Conservation (phyloP, 2,888 invertebrate species). For the Thelaira solivaga region DNA sequence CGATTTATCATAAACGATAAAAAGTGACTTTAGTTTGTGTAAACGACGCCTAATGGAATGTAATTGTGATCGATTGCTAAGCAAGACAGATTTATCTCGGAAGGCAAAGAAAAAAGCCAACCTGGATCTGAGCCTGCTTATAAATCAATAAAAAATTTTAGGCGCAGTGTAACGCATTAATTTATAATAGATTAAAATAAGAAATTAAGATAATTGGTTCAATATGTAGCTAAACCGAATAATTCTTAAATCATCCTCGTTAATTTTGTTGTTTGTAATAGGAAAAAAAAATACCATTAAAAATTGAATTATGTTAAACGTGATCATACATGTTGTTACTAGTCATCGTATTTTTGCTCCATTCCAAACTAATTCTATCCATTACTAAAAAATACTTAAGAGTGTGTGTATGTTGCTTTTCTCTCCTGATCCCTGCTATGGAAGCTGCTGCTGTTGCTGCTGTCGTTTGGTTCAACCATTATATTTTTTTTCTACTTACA, state of each 20-base stretch:
- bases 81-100: too few relatives aligned
- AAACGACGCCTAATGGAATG: too few relatives aligned
- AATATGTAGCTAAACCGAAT: background rate
- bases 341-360: slow-evolving; percentile 26
- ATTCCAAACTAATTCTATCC: background rate
- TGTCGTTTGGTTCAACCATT: too few relatives aligned
- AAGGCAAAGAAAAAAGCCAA: too few relatives aligned
- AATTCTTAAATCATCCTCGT: background rate
- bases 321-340: slow-evolving; percentile 52
- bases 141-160: too few relatives aligned
- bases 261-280: slow-evolving; percentile 21
- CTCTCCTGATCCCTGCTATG: background rate
- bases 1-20: too few relatives aligned
- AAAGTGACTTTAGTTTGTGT: too few relatives aligned
- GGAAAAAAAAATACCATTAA: slow-evolving; percentile 39
- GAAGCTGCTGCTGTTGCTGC: background rate
- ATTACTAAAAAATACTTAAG: background rate
- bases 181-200: too few relatives aligned
- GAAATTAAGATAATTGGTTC: too few relatives aligned
- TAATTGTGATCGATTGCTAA: too few relatives aligned
- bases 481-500: background rate
- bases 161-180: too few relatives aligned
- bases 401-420: background rate
- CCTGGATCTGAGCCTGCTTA: too few relatives aligned
- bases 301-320: slow-evolving; percentile 59